phyloP scores from a whole-genome alignment of 2,888 invertebrate species.

The Chloroclystis v-ata region DNA sequence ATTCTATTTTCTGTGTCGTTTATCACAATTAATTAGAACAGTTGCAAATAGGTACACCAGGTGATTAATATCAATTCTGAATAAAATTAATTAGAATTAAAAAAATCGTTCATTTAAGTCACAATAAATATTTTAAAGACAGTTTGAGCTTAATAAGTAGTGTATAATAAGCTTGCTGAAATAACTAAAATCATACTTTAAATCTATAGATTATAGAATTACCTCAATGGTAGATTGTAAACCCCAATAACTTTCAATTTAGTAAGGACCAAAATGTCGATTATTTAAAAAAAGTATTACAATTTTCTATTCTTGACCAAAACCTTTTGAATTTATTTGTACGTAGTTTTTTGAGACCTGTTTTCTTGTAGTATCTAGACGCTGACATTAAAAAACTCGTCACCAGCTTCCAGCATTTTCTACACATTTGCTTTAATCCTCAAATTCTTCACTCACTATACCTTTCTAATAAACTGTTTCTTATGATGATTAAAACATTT shows the following conservation, averaged over 20 bases:
- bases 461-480: slow-evolving; percentile 30
- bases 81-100: slow-evolving; percentile 8
- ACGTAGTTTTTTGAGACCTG: slow-evolving; percentile 57
- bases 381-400: slow-evolving; percentile 48
- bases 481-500: slow-evolving; percentile 43
- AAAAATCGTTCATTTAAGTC: slow-evolving; percentile 14
- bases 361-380: slow-evolving; percentile 55
- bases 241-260: slow-evolving; percentile 44
- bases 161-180: slow-evolving; percentile 41
- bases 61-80: slow-evolving; percentile 19
- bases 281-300: slow-evolving; percentile 43
- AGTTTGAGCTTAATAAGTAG: slow-evolving; percentile 37
- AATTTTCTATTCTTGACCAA: slow-evolving; percentile 56
- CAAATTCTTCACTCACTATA: slow-evolving; percentile 39
- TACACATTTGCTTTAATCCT: slow-evolving; percentile 55
- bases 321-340: slow-evolving; percentile 51
- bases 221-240: slow-evolving; percentile 38
- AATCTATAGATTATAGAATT: slow-evolving; percentile 37
- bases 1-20: slow-evolving; percentile 1
- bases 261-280: slow-evolving; percentile 57
- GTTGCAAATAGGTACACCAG: slow-evolving; percentile 18
- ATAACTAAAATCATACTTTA: slow-evolving; percentile 36
- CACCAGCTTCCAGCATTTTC: slow-evolving; percentile 55
- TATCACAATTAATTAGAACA: background rate
- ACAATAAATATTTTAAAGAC: slow-evolving; percentile 27